Evolutionary conservation across 2,888 invertebrate genomes (phyloP), one percentile per base, ranked within the genome.

Genomic region (Protula sp.): DNA sequence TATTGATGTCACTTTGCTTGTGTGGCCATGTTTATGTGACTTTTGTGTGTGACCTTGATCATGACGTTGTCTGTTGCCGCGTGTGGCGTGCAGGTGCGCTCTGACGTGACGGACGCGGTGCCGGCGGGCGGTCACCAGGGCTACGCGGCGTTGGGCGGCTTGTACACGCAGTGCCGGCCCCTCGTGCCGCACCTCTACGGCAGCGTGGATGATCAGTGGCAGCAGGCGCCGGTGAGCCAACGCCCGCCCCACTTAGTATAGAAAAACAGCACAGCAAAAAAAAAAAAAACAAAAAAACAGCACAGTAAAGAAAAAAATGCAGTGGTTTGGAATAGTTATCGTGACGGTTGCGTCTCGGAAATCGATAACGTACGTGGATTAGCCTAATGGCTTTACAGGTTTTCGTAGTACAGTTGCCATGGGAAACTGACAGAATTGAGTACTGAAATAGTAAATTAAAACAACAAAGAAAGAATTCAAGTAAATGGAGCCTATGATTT

Each of bases 91-190:
- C 62, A 77, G 77, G 76, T 75, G 38, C 64, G 72, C 2, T 73
- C 74, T 4, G 73, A 71, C 66, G 73, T 77, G 29, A 70, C 70
- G 22, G 72, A 75, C 45, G 67, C 67, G 55, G 66, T 75, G n/a
- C 68, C 78, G 5, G 78, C 79, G 14, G 80, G 81, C 19, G 80
- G 80, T 60, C 80, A 81, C 65, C 78, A 79, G 64, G 76, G 77
- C 30, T 80, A 80, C 55, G 77, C 77, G 22, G 74, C 80, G 19
- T 65, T 81, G 24, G 81, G 81, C 1, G 74, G 76, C 30, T 68
- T 80, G 30, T 75, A 77, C 64, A 76, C 79, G 4, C 80, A 80
- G 64, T 72, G 74, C 9, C 66, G 75, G 31, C 80, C 80, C 28
- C 67, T 80, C 60, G 72, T 73, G 27, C 76, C 76, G 5, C 76